Conservation (phyloP, 2,113 vertebrate genomes). For the Alligator mississippiensis region DNA sequence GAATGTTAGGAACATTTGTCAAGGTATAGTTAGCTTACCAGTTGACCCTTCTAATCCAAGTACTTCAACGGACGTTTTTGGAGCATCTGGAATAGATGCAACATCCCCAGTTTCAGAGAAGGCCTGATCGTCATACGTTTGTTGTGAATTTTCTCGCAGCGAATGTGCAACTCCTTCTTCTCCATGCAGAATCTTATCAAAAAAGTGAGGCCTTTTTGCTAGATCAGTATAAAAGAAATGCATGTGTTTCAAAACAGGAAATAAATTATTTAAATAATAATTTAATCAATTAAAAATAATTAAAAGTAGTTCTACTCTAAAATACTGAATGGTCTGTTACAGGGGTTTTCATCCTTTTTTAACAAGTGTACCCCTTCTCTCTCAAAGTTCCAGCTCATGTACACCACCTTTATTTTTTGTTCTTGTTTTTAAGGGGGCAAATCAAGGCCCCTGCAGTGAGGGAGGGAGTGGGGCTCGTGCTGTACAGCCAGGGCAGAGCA, state of each 20-base stretch:
- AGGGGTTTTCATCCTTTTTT: too few species aligned
- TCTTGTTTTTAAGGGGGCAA: too few species aligned
- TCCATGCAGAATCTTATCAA: background rate
- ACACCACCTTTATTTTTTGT: too few species aligned
- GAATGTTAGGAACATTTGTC: background rate
- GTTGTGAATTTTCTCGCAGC: background rate
- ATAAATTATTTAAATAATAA: background rate
- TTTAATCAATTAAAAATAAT: background rate
- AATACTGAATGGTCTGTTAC: background rate
- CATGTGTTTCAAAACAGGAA: background rate
- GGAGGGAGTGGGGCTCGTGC: too few species aligned
- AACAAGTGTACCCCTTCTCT: too few species aligned
- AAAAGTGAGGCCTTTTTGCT: constrained; percentile 5
- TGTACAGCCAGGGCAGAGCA: too few species aligned
- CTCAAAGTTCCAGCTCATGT: too few species aligned
- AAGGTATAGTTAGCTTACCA: background rate
- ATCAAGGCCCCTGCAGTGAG: too few species aligned
- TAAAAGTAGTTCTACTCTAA: background rate
- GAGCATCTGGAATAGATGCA: background rate
- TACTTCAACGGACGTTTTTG: background rate
- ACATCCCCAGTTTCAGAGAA: background rate
- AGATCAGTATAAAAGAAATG: background rate
- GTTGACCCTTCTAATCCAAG: constrained; percentile 5
- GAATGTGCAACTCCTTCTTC: background rate
- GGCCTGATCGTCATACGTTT: background rate